Percentiles rank a stretch among this genome's conserved stretches.
Conservation (phyloP, 2,888 invertebrate genomes). For the Eristalis pertinax region DNA sequence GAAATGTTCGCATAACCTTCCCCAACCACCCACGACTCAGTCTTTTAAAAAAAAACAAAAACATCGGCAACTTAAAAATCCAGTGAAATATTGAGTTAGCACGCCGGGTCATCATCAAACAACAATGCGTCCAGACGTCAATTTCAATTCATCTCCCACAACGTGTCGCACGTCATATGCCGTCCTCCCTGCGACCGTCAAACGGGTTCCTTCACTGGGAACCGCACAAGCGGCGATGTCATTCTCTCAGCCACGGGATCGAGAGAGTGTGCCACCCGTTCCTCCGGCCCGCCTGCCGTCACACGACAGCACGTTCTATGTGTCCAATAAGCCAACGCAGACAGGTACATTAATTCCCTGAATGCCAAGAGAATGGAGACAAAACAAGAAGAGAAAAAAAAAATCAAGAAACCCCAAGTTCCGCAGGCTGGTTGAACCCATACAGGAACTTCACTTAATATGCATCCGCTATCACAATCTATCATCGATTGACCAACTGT, state of each 20-base stretch:
- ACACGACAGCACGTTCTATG: not conserved
- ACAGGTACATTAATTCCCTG: not conserved
- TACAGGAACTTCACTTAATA: conserved; percentile 31
- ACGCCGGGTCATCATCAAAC: not conserved
- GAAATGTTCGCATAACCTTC: no score
- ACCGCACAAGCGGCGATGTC: not conserved
- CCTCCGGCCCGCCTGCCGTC: not conserved
- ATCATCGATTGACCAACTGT: conserved; percentile 45
- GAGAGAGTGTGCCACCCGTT: not conserved
- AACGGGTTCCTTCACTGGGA: not conserved
- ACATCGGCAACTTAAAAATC: no score
- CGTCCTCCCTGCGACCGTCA: not conserved
- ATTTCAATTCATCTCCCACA: not conserved
- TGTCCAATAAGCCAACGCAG: not conserved
- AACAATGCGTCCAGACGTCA: not conserved
- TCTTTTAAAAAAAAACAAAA: no score
- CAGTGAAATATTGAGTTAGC: not conserved
- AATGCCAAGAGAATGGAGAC: not conserved
- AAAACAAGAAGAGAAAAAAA: not conserved
- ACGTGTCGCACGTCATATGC: not conserved
- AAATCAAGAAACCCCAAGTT: not conserved
- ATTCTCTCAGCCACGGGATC: not conserved
- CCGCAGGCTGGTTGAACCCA: not conserved
- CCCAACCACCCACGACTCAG: no score
- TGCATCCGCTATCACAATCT: conserved; percentile 47